Conservation (phyloP, 2,797 vertebrate genomes). For the Chiloscyllium punctatum region DNA sequence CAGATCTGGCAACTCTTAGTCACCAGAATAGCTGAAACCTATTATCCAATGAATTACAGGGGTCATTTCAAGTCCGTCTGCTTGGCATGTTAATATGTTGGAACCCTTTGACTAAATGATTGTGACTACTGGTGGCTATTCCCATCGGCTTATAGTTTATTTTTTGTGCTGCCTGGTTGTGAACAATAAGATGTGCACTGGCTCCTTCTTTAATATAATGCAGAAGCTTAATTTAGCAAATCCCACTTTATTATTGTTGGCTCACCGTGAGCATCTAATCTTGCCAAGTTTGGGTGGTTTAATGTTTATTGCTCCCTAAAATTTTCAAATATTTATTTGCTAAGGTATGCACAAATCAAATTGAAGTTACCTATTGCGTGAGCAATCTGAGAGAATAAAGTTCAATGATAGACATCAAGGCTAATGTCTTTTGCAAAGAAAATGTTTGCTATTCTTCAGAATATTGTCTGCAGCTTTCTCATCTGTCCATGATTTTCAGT, state of each 20-base stretch:
- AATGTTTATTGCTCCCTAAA: not conserved
- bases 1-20: not conserved
- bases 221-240: not conserved
- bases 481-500: not conserved
- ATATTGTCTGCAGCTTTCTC: not conserved
- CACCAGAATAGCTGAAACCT: conserved; percentile 7
- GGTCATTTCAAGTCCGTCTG: conserved; percentile 22
- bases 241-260: conserved; percentile 7
- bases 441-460: not conserved
- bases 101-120: not conserved
- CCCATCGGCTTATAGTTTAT: not conserved
- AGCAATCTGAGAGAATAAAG: not conserved
- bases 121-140: not conserved
- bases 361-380: conserved; percentile 13
- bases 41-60: not conserved
- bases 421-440: not conserved
- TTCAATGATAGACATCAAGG: not conserved
- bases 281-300: not conserved
- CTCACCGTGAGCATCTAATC: not conserved
- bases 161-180: not conserved
- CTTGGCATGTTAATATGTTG: conserved; percentile 7
- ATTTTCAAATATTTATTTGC: conserved; percentile 3
- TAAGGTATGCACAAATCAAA: not conserved
- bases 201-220: not conserved
- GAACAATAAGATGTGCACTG: not conserved